Conservation (phyloP, 2,888 invertebrate genomes). For the Plebejus argus region DNA sequence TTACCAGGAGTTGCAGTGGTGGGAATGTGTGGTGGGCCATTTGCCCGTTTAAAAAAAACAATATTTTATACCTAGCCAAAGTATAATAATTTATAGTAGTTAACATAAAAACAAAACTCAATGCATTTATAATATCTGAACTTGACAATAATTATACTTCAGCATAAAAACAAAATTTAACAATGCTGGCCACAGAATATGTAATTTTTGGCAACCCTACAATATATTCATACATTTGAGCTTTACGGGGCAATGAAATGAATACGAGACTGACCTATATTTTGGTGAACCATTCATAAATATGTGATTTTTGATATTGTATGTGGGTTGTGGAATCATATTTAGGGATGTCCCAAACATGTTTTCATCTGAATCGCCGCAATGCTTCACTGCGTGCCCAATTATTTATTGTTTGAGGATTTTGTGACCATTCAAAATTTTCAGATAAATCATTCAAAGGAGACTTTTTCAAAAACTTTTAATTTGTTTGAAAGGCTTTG, state of each 20-base stretch:
- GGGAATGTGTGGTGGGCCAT: no score
- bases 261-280: constrained; percentile 45
- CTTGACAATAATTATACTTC: neutral
- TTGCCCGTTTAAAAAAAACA: no score
- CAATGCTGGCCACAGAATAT: neutral
- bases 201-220: constrained; percentile 22
- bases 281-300: constrained; percentile 44
- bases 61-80: no score
- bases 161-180: no score
- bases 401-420: neutral
- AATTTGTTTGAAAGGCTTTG: neutral
- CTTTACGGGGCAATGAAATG: constrained; percentile 43
- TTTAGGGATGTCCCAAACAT: constrained; percentile 5
- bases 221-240: constrained; percentile 45
- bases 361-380: neutral
- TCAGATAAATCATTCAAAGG: neutral
- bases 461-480: neutral
- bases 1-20: no score
- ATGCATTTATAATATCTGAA: no score
- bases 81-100: no score
- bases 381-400: neutral
- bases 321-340: neutral
- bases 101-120: no score
- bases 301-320: constrained; percentile 43
- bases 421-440: neutral